Conservation (phyloP, 2,797 vertebrate genomes). For the Spinibarbus caldwelli region DNA sequence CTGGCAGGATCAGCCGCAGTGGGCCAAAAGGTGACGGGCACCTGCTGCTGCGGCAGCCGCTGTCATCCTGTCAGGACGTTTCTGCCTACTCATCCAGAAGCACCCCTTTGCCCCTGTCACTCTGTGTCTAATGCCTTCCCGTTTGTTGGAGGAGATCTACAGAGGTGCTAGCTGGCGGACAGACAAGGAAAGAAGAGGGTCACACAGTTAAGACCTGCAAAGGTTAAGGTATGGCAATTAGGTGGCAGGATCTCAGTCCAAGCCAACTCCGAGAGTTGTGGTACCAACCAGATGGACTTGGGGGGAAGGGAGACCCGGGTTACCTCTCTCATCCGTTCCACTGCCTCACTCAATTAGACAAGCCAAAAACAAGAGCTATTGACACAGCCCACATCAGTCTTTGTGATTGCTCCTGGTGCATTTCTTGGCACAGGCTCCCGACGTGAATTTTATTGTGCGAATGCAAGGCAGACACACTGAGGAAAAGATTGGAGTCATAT, state of each 20-base stretch:
- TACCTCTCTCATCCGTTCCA: constrained; percentile 9
- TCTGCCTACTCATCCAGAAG: constrained; percentile 46
- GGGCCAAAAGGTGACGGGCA: constrained; percentile 45
- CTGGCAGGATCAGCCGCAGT: constrained; percentile 35
- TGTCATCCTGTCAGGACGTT: constrained; percentile 35
- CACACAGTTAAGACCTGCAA: constrained; percentile 2
- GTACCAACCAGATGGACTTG: constrained; percentile 44
- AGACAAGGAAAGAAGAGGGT: constrained; percentile 32
- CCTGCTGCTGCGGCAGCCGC: constrained; percentile 34
- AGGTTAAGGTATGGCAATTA: constrained; percentile 20
- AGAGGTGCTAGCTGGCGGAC: constrained; percentile 27
- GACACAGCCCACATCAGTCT: constrained; percentile 23
- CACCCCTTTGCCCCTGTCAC: constrained; percentile 19
- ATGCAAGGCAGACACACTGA: not conserved
- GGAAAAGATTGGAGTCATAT: constrained; percentile 27
- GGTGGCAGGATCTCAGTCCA: not conserved
- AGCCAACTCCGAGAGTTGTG: constrained; percentile 15
- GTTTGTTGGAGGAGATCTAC: constrained; percentile 6
- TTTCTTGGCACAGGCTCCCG: constrained; percentile 8
- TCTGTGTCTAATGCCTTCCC: constrained; percentile 7
- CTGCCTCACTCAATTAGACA: not conserved
- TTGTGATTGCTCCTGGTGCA: not conserved
- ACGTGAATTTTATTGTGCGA: not conserved
- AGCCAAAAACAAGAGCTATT: constrained; percentile 38
- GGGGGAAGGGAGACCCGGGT: constrained; percentile 18